phyloP scores from a whole-genome alignment of 2,888 invertebrate genomes.

The Philaethria dido region DNA sequence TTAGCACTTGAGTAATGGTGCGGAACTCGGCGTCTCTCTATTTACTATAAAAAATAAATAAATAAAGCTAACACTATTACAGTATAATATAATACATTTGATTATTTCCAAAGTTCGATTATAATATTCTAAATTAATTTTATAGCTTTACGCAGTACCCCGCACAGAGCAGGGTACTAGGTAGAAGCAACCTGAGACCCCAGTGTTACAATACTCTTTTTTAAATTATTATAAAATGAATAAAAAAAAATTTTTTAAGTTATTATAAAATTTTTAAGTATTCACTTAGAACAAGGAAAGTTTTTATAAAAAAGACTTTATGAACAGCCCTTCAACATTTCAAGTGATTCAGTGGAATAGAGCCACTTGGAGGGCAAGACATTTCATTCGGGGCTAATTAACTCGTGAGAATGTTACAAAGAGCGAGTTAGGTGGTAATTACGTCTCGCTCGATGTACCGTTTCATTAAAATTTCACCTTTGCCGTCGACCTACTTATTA shows the following conservation, averaged over 20 bases:
- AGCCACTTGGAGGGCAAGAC: conserved; percentile 32
- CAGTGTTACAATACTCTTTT: no score
- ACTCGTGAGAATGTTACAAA: conserved; percentile 64
- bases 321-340: conserved; percentile 24
- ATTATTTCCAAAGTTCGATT: no score
- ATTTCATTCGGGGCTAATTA: conserved; percentile 72
- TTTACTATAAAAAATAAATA: no score
- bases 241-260: background rate
- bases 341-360: conserved; percentile 25
- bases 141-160: no score
- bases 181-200: no score
- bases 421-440: conserved; percentile 72
- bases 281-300: conserved; percentile 16
- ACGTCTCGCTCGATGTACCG: conserved; percentile 58
- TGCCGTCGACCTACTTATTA: conserved; percentile 58
- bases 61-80: no score
- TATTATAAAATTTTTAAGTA: conserved; percentile 7
- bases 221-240: background rate
- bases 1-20: no score
- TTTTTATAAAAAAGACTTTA: conserved; percentile 23
- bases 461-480: conserved; percentile 75
- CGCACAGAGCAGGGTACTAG: no score
- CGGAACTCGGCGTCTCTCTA: no score
- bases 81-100: no score
- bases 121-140: no score